Evolutionary conservation across 2,797 vertebrate genomes (phyloP).

Genomic region (Rhinogobio ventralis): DNA sequence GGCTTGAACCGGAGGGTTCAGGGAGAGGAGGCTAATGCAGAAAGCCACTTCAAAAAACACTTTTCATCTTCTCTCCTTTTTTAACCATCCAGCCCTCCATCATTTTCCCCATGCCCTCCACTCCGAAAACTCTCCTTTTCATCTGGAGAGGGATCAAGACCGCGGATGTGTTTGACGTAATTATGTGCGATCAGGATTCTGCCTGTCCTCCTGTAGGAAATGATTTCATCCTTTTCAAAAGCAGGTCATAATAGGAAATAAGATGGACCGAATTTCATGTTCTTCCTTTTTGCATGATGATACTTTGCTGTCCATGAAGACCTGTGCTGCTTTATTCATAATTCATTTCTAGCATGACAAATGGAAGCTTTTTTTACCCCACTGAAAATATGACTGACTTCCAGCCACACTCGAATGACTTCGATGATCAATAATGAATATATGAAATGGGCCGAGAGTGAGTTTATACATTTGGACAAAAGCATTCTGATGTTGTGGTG

Average conservation of each 20-base stretch:
- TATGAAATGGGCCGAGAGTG: conserved; percentile 93
- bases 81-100: conserved; percentile 45
- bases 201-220: conserved; percentile 55
- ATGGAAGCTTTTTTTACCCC: conserved; percentile 68
- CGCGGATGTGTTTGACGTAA: conserved; percentile 68
- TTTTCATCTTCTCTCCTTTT: conserved; percentile 73
- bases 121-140: conserved; percentile 68
- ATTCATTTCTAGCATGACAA: conserved; percentile 68
- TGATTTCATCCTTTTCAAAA: conserved; percentile 48
- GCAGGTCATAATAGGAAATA: conserved; percentile 46
- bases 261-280: conserved; percentile 63
- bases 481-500: conserved; percentile 86
- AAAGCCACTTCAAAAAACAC: conserved; percentile 77
- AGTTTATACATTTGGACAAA: conserved; percentile 89
- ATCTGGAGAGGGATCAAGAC: conserved; percentile 67
- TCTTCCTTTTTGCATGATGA: conserved; percentile 64
- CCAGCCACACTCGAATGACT: conserved; percentile 70
- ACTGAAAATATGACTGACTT: conserved; percentile 74
- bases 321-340: conserved; percentile 52
- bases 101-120: conserved; percentile 47
- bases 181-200: conserved; percentile 73
- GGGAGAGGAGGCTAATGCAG: conserved; percentile 69
- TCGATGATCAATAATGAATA: conserved; percentile 92
- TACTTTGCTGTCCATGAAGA: conserved; percentile 63
- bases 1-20: conserved; percentile 74